Base-by-base conservation (phyloP, 2,113 vertebrate species). In the Maccullochella peelii region DNA sequence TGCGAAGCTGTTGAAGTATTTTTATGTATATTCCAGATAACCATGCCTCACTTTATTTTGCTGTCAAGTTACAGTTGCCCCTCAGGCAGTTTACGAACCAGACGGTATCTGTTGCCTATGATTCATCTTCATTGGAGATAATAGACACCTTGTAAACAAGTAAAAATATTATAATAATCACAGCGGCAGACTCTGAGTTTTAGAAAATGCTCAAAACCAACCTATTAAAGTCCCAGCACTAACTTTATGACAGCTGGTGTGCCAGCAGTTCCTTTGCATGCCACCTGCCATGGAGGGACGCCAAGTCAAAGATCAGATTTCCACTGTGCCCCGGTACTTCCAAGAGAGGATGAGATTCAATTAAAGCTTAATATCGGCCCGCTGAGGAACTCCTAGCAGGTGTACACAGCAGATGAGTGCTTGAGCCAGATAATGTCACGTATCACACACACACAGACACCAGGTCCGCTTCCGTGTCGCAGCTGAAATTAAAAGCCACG, bases 301-400 rank as follows among this genome's bases (percentile, higher is more conserved):
- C 82, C 66, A 84, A 86, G 87, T 78, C 80, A 85, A 55, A 90
- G 79, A 89, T 88, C 70, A 59, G 44, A 85, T 86, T 81, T 89
- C 68, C 57, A 61, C 59, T 36, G 62, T 55, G 58, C 57, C 30
- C 25, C 16, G 1, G 61, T 9, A 63, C 67, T 66, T 73, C 68
- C 57, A 54, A n/a, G 47, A 79, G 78, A 81, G 74, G 82, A 78
- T 79, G 49, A 75, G 54, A 91, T 85, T 86, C 73, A 85, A 85
- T 93, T 86, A 86, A 87, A 83, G 75, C 73, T 73, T 44, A 77
- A 82, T 82, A 58, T 50, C 0, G 18, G 33, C 62, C 50, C 68
- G 65, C 18, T 65, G 74, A 82, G 77, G 44, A 84, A 73, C 57
- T 52, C 52, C 59, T 27, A 55, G 66, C 81, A 88, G 84, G 83